Conservation (phyloP, 2,888 invertebrate genomes). For the Agrotis ipsilon region DNA sequence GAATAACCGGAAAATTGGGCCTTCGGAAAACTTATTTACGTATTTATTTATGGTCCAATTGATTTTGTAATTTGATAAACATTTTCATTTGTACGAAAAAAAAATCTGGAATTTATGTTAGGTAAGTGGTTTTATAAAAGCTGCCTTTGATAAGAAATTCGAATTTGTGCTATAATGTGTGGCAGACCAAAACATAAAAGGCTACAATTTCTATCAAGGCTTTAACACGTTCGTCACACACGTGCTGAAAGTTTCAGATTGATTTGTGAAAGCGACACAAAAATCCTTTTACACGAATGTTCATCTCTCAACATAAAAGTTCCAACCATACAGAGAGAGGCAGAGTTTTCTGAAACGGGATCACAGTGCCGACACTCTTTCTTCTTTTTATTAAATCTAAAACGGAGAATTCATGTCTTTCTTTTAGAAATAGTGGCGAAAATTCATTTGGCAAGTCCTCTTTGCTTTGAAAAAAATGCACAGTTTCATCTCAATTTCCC, state of each 20-base stretch:
- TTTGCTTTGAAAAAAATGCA: not conserved
- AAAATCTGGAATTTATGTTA: not conserved
- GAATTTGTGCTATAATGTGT: not conserved
- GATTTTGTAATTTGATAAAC: constrained; percentile 19
- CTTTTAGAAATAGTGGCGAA: not conserved
- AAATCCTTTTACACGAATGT: constrained; percentile 58
- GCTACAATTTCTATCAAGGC: constrained; percentile 8
- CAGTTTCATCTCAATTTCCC: not conserved
- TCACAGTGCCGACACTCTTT: not conserved
- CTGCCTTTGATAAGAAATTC: not conserved
- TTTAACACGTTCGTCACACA: constrained; percentile 28
- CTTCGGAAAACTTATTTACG: not conserved
- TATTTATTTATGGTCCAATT: constrained; percentile 21
- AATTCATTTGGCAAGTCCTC: not conserved
- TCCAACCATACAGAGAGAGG: constrained; percentile 21
- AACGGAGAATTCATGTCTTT: not conserved
- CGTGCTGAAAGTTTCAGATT: constrained; percentile 51
- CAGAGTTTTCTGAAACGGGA: constrained; percentile 5
- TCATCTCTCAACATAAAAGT: constrained; percentile 53
- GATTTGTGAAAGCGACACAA: constrained; percentile 58
- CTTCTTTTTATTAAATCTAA: not conserved
- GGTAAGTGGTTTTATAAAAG: not conserved
- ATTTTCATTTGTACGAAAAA: not conserved
- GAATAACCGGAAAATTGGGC: constrained; percentile 38
- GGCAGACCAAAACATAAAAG: not conserved